Base-by-base conservation (phyloP, 2,888 invertebrate species). In the Papilio demoleus region DNA sequence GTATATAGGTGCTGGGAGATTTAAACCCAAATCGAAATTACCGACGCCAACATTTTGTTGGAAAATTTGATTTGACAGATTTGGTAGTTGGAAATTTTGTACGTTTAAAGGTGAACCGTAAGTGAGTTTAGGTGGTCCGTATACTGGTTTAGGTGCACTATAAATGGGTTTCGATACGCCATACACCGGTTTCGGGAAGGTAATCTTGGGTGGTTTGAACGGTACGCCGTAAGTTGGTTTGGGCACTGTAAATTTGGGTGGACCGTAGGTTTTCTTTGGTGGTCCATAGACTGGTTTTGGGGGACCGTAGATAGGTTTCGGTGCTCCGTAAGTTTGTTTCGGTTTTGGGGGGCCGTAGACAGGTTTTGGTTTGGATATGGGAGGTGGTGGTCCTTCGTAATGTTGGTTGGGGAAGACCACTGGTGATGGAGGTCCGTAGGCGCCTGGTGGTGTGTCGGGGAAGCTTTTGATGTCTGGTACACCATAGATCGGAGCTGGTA, bases 401-500 rank as follows among this genome's bases (percentile, higher is more conserved):
- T 69, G 76, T 38, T 90, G 88, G 71, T 73, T 84, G 6, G 89
- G 89, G 77, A 90, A 88, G 24, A 82, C 81, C 0, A 90, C 83
- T 0, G 93, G 93, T 0, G 93, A 87, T 0, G 94, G 94, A 0
- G 92, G 88, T 0, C 93, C 93, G 75, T 93, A 93, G 0, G 91
- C 85, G 9, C 90, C 84, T 0, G 89, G 86, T 0, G 92, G 92
- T 0, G 89, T 74, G 0, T 86, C 83, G 9, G 81, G 76, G 73
- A 81, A 81, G 59, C 83, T 79, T 9, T 90, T 87, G 58, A 87
- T 81, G 71, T 93, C 91, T 4, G 94, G 94, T 0, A 93, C 93
- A 65, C 94, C 94, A 78, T 94, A 94, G 0, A 94, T 90, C 19
- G 94, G 94, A 2, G 92, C 87, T 1, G 94, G 94, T 14, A 89